Percentiles rank a stretch among this genome's conserved stretches.
These are phyloP conservation scores for Periophthalmus magnuspinnatus DNA, from an alignment of 2,797 vertebrate species.

Conservation along the genomic window DNA sequence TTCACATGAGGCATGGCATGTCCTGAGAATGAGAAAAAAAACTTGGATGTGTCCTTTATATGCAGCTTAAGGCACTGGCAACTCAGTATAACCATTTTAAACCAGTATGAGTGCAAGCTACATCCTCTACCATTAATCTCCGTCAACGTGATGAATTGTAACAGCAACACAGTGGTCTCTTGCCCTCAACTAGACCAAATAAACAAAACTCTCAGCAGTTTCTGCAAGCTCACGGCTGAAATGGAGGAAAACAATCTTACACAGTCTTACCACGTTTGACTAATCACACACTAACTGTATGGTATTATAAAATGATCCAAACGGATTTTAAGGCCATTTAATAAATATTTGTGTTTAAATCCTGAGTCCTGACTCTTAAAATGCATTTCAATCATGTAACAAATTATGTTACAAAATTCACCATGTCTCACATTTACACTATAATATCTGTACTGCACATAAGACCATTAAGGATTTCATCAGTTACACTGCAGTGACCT, in stretches of 20 bases:
- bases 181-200: neutral
- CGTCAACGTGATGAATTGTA: neutral
- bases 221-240: neutral
- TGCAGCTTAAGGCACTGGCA: too few relatives aligned
- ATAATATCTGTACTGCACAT: too few relatives aligned
- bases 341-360: too few relatives aligned
- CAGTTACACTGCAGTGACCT: constrained; percentile 11
- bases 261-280: neutral
- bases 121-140: neutral
- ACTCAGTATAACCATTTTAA: too few relatives aligned
- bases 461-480: constrained; percentile 4
- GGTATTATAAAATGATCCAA: neutral
- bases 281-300: neutral
- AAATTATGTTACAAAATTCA: neutral
- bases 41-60: too few relatives aligned
- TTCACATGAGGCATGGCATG: too few relatives aligned
- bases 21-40: too few relatives aligned
- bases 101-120: too few relatives aligned
- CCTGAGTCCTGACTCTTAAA: neutral
- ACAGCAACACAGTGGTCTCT: neutral
- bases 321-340: too few relatives aligned
- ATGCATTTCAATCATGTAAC: neutral
- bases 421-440: neutral
- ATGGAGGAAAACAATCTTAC: neutral
- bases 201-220: neutral